Conservation (phyloP, 1,140 invertebrate genomes). For the Caenorhabditis elegans region WBcel235 BX284604.4:12514501-12515000, state of each 20-base stretch:
- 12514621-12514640: constrained; percentile 17
- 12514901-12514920: neutral
- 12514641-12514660: constrained; percentile 2
- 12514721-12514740: neutral
- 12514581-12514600: constrained; percentile 81
- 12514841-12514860: neutral
- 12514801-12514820: neutral
- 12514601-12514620: constrained; percentile 30
- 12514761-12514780: neutral
- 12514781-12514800: neutral
- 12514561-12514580: constrained; percentile 87
- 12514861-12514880: constrained; percentile 14
- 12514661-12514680: constrained; percentile 6
- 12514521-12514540: constrained; percentile 81
- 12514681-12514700: neutral
- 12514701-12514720: neutral
- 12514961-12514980: constrained; percentile 17
- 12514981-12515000: too few species aligned
- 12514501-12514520: constrained; percentile 79
- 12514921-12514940: neutral
- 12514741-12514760: neutral
- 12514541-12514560: constrained; percentile 83
- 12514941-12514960: neutral
- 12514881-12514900: neutral
- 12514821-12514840: neutral